phyloP scores from a whole-genome alignment of 2,797 vertebrate species.

The Notolabrus celidotus region DNA sequence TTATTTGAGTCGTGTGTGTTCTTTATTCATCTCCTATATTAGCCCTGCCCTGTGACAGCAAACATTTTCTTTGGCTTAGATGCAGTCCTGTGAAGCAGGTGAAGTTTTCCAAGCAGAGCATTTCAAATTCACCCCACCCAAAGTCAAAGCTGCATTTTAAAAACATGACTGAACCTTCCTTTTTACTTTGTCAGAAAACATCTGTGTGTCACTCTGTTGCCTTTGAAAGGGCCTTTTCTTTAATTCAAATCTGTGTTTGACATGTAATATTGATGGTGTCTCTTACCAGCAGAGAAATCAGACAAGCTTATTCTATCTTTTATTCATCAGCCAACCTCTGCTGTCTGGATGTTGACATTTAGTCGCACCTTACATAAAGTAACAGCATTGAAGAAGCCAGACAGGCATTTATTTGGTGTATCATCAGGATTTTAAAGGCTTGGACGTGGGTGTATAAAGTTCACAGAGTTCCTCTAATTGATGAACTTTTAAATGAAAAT shows the following conservation, averaged over 20 bases:
- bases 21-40: conserved; percentile 9
- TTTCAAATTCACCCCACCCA: not conserved
- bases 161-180: not conserved
- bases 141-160: not conserved
- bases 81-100: conserved; percentile 14
- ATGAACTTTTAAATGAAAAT: too few species aligned
- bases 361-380: conserved; percentile 35
- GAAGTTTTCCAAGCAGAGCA: conserved; percentile 13
- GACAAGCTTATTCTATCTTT: conserved; percentile 55
- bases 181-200: not conserved
- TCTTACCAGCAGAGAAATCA: conserved; percentile 54
- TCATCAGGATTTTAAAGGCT: conserved; percentile 16
- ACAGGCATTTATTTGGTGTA: conserved; percentile 4
- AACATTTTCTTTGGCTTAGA: conserved; percentile 41
- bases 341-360: conserved; percentile 60
- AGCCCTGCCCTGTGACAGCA: conserved; percentile 28
- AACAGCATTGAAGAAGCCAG: conserved; percentile 3
- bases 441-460: not conserved
- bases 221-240: conserved; percentile 46
- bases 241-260: conserved; percentile 32
- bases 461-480: too few species aligned
- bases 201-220: not conserved
- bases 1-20: not conserved
- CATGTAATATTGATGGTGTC: conserved; percentile 67
- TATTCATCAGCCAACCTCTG: conserved; percentile 66